Evolutionary conservation across 30 jellyfish, hydroid and myxozoan genomes (phyloP).

Genomic region (Nemopilema nomurai): DNA sequence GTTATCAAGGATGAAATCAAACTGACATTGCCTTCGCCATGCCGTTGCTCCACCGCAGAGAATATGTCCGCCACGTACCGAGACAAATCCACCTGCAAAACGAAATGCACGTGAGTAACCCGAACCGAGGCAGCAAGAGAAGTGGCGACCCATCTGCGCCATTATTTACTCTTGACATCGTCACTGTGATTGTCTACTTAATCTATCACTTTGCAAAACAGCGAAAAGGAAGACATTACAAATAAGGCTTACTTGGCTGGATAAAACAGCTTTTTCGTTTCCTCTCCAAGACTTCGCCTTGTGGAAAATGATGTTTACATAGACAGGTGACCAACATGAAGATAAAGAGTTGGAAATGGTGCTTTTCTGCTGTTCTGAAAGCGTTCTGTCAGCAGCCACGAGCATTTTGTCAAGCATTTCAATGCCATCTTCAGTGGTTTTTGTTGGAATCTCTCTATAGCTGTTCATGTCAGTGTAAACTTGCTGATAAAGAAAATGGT

Average conservation of each 20-base stretch:
- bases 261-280: slow-evolving; percentile 13
- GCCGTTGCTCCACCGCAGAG: slow-evolving; percentile 19
- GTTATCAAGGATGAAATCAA: slow-evolving; percentile 37
- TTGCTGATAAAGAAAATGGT: background rate
- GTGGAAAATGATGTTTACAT: slow-evolving; percentile 44
- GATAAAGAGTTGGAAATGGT: slow-evolving; percentile 35
- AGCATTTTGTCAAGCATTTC: slow-evolving; percentile 66
- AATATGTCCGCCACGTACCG: slow-evolving; percentile 14
- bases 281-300: slow-evolving; percentile 57
- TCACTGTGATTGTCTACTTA: too few species aligned
- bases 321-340: slow-evolving; percentile 49
- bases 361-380: slow-evolving; percentile 56
- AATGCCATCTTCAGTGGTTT: slow-evolving; percentile 42
- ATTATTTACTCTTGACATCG: too few species aligned
- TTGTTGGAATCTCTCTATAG: slow-evolving; percentile 43
- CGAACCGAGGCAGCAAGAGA: too few species aligned
- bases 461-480: slow-evolving; percentile 31
- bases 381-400: slow-evolving; percentile 60
- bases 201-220: too few species aligned
- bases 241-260: slow-evolving; percentile 11
- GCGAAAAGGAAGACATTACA: background rate
- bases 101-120: background rate
- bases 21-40: slow-evolving; percentile 35
- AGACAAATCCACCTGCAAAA: slow-evolving; percentile 20
- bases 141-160: too few species aligned